Conservation (phyloP, 2,113 vertebrate species). For the Proterorhinus semilunaris region DNA sequence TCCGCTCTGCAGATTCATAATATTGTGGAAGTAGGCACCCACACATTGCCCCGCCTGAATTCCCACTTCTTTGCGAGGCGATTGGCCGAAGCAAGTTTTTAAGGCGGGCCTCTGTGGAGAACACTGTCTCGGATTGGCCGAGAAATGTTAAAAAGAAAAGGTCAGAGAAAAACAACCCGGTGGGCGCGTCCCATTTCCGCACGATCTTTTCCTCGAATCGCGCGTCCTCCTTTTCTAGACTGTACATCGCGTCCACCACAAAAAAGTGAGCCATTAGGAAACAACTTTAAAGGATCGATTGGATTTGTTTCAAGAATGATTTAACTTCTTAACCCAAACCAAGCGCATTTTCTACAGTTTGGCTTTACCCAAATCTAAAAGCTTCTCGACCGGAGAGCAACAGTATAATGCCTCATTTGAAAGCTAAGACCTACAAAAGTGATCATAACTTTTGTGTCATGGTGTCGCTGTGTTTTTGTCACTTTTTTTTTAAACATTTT, state of each 20-base stretch:
- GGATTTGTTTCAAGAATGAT: too few relatives aligned
- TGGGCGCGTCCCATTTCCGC: not conserved
- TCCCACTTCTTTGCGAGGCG: not conserved
- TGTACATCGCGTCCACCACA: not conserved
- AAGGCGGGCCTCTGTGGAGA: conserved; percentile 1
- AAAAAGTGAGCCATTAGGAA: not conserved
- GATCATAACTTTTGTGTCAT: too few relatives aligned
- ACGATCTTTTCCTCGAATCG: not conserved
- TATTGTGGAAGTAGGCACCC: not conserved
- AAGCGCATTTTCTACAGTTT: too few relatives aligned
- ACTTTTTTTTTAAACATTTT: too few relatives aligned
- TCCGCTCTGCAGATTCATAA: too few relatives aligned
- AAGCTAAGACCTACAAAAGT: too few relatives aligned
- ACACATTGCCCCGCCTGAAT: conserved; percentile 45
- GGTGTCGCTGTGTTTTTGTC: too few relatives aligned
- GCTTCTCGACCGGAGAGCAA: too few relatives aligned
- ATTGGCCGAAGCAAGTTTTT: conserved; percentile 28
- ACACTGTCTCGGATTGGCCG: conserved; percentile 54
- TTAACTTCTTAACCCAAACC: too few relatives aligned
- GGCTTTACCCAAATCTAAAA: too few relatives aligned
- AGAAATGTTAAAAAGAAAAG: conserved; percentile 18
- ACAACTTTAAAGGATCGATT: not conserved
- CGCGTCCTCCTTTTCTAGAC: not conserved
- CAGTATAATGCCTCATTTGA: too few relatives aligned
- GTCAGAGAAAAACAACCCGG: conserved; percentile 52